Conservation (phyloP, 1,140 invertebrate species). For the Zaprionus vittiger region DNA sequence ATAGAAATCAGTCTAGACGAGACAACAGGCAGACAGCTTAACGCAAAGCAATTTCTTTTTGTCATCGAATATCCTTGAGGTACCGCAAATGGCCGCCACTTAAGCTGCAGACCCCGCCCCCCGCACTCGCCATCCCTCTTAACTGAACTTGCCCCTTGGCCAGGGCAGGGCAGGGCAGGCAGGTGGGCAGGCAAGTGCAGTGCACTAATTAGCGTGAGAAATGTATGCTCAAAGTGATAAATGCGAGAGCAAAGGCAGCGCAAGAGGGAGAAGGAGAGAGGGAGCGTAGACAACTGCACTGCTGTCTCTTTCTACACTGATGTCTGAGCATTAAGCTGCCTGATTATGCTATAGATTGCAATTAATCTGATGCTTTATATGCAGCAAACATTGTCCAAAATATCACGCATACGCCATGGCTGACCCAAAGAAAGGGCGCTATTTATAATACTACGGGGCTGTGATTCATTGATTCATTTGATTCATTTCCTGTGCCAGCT, state of each 20-base stretch:
- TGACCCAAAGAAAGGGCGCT: constrained; percentile 18
- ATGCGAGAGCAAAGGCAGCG: constrained; percentile 11
- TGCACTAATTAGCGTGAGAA: constrained; percentile 78
- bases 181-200: constrained; percentile 17
- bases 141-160: not conserved
- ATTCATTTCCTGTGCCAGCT: constrained; percentile 64
- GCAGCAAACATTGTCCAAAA: not conserved
- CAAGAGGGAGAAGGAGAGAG: not conserved
- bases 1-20: constrained; percentile 75
- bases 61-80: constrained; percentile 81
- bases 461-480: constrained; percentile 45
- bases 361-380: constrained; percentile 53
- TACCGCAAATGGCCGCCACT: constrained; percentile 77
- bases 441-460: not conserved
- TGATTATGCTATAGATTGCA: constrained; percentile 55
- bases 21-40: constrained; percentile 70
- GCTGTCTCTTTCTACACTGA: constrained; percentile 41
- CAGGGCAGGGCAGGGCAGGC: not conserved
- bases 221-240: constrained; percentile 42
- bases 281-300: not conserved
- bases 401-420: constrained; percentile 65
- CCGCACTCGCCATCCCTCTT: not conserved
- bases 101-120: constrained; percentile 45
- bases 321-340: constrained; percentile 30
- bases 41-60: constrained; percentile 81